These are phyloP conservation scores for Colletes gigas DNA, from an alignment of 1,140 invertebrate species.

Conservation along the genomic window DNA sequence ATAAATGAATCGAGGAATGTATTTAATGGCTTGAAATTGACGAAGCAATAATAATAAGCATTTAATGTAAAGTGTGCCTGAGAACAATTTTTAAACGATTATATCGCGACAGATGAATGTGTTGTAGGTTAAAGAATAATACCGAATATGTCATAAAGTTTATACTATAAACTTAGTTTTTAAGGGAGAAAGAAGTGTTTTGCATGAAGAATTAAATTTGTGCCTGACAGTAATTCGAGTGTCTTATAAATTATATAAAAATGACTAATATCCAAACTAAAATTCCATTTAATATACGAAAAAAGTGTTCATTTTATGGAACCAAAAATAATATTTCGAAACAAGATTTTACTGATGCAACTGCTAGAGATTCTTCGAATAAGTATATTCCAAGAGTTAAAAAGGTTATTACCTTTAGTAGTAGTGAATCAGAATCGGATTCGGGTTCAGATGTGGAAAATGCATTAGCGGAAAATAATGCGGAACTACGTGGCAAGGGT, in stretches of 20 bases:
- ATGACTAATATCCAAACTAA: conserved; percentile 69
- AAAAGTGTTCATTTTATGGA: conserved; percentile 70
- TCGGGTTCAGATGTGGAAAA: conserved; percentile 74
- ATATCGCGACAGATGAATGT: background rate
- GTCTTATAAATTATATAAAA: background rate
- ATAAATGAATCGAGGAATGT: background rate
- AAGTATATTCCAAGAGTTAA: conserved; percentile 68
- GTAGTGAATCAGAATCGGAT: conserved; percentile 75
- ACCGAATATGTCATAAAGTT: background rate
- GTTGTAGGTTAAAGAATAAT: conserved; percentile 8
- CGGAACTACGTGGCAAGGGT: conserved; percentile 20
- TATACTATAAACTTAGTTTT: background rate
- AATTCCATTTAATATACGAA: conserved; percentile 67
- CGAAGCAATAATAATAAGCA: background rate
- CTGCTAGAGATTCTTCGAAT: conserved; percentile 49
- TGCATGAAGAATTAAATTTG: background rate
- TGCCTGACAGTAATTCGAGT: background rate
- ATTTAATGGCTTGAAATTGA: background rate
- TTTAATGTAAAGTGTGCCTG: background rate
- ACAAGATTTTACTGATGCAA: conserved; percentile 67
- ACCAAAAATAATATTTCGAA: conserved; percentile 57
- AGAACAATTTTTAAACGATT: background rate
- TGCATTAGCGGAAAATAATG: conserved; percentile 30
- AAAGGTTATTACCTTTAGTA: conserved; percentile 73
- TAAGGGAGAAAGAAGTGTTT: background rate